Evolutionary conservation across 2,797 vertebrate species (phyloP), one percentile per base, ranked within the genome.

Genomic region (Phrynocephalus vlangalii): DNA sequence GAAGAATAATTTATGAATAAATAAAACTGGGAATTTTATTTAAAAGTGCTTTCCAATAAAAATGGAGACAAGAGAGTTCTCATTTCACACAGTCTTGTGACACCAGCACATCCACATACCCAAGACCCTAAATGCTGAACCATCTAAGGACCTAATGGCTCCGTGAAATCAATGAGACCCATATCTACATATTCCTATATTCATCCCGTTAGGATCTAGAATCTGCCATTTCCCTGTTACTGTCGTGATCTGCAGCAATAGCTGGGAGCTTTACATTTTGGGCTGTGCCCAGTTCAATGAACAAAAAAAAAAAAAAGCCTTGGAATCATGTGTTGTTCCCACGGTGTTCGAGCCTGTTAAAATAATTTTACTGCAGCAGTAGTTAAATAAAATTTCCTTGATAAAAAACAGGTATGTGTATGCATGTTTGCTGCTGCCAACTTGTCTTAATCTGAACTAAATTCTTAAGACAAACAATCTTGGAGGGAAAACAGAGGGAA

Each of bases 381-480:
- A 2, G 20, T 15, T 86, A 48, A 82, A 87, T 87, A 86, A 92
- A 86, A 84, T 28, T 86, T 66, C 50, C 86, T 2, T 2, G 30
- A 28, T 82, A 81, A 86, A 56, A 90, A 44, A 38, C 20, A 82
- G 83, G 81, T 63, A 9, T 70, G 87, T 2, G 60, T 22, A 63
- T 63, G 60, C 20, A 13, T 56, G 52, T 26, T 28, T 48, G 22
- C 52, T 88, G 66, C 4, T 38, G 7, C 50, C 33, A 16, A 28
- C 66, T 15, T 52, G 50, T 90, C 75, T 86, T 72, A 91, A 86
- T 89, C 92, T 91, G 84, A 92, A 83, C 84, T 9, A 89, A 84
- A 81, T 85, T 67, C 60, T 88, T 75, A 68, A 30, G 63, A 84
- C 89, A 86, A 82, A 56, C 38, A 79, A 72, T 30, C 52, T 72